Percentiles rank a stretch among this genome's conserved stretches.
Conservation (phyloP, 2,797 vertebrate species). For the Fundulus diaphanus region DNA sequence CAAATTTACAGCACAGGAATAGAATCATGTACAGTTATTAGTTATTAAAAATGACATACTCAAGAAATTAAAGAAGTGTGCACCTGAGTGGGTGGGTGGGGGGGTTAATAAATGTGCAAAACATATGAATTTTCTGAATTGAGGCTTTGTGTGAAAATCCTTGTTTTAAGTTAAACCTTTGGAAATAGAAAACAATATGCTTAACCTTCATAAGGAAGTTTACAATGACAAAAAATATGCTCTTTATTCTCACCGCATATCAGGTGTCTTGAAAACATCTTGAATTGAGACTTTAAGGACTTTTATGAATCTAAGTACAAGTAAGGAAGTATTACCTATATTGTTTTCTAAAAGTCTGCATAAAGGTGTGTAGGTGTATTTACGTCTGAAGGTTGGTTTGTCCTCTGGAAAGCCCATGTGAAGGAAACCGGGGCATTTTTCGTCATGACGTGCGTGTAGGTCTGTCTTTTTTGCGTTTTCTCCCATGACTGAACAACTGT, state of each 20-base stretch:
- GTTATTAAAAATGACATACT: no score
- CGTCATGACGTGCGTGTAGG: conserved; percentile 90
- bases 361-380: conserved; percentile 60
- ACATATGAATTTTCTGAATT: no score
- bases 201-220: no score
- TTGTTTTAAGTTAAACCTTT: background rate
- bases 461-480: conserved; percentile 88
- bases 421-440: conserved; percentile 94
- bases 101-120: no score
- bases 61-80: no score
- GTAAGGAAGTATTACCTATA: background rate
- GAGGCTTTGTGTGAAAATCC: background rate
- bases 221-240: background rate
- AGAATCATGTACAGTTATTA: no score
- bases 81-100: no score
- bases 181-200: background rate
- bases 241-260: background rate
- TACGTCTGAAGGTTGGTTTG: conserved; percentile 91
- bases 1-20: no score
- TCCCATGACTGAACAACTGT: conserved; percentile 96
- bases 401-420: conserved; percentile 98
- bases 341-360: background rate
- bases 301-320: background rate
- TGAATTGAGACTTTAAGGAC: background rate
- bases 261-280: background rate